These are phyloP conservation scores for Lepilemur ruficaudatus DNA, from an alignment of 2,797 vertebrate genomes.

Conservation along the genomic window DNA sequence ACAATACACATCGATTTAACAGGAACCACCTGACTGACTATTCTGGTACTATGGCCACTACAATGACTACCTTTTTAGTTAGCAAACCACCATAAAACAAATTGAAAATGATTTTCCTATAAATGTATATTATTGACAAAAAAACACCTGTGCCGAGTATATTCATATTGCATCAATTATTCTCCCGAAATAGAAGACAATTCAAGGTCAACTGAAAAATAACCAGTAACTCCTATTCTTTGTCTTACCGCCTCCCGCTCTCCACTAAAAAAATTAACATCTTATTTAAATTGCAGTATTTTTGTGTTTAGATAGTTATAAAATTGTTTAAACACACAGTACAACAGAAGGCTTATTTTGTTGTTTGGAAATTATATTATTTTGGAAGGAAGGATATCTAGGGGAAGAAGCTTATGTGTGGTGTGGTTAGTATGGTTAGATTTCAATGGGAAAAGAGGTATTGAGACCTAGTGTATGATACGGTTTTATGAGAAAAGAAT, in stretches of 20 bases:
- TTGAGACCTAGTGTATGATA: slow-evolving; percentile 69
- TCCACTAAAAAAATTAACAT: slow-evolving; percentile 32
- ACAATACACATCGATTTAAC: slow-evolving; percentile 22
- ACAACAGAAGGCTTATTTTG: slow-evolving; percentile 50
- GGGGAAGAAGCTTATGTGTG: slow-evolving; percentile 68
- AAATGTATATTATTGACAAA: neutral
- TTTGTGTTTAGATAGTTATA: slow-evolving; percentile 45
- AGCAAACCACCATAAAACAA: slow-evolving; percentile 69
- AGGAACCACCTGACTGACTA: slow-evolving; percentile 60
- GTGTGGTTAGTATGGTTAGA: slow-evolving; percentile 59
- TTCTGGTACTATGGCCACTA: neutral
- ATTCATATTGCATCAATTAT: slow-evolving; percentile 18
- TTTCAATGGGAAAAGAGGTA: slow-evolving; percentile 73
- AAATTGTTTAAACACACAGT: slow-evolving; percentile 33
- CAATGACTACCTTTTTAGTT: slow-evolving; percentile 53
- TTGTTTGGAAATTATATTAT: slow-evolving; percentile 64
- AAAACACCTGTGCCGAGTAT: neutral
- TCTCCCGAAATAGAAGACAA: slow-evolving; percentile 37
- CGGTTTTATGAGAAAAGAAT: slow-evolving; percentile 79
- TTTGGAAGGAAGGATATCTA: slow-evolving; percentile 16
- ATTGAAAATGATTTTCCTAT: slow-evolving; percentile 14
- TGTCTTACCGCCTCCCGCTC: slow-evolving; percentile 52
- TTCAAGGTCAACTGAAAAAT: slow-evolving; percentile 71
- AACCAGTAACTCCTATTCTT: slow-evolving; percentile 50
- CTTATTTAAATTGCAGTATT: slow-evolving; percentile 50